Evolutionary conservation across 2,113 vertebrate genomes (phyloP), one percentile per base, ranked within the genome.

Genomic region (Tor tambroides): DNA sequence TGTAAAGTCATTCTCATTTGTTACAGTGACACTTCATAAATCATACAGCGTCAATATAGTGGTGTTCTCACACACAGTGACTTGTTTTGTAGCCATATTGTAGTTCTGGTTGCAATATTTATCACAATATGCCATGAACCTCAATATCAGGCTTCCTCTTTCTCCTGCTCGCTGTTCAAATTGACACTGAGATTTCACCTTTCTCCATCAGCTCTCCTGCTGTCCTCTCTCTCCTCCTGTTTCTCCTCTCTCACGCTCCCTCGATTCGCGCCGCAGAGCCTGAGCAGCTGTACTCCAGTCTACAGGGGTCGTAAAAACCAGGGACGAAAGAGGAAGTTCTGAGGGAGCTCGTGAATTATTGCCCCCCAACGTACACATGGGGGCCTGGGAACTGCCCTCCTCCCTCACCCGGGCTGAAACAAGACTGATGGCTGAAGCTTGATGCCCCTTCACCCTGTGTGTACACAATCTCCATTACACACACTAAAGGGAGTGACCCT

Each of bases 301-400:
- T 91, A 92, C 87, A 88, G 85, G 89, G 93, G 93, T 93, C 92
- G 93, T 96, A 96, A 95, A 95, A 92, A 82, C 89, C 87, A 86
- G 63, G 93, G 90, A 91, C 72, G 89, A 94, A 95, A 95, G 95
- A 93, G 95, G 95, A 96, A 95, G 95, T 95, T 89, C 88, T 83
- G 90, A 86, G 88, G 90, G 92, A 93, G 88, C 89, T 86, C 80
- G 90, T 94, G 93, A 95, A 94, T 97, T 96, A 96, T 96, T 94
- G 88, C 93, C 92, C 92, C 85, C 84, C 90, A 93, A 87, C 92
- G 88, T 92, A 94, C 94, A 94, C 93, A 94, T 78, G 23, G 85
- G 90, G 92, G 90, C 94, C 92, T 95, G 95, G 93, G 94, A 95
- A 95, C 92, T 28, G 87, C 83, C 86, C 90, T 88, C 92, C 93